Percentiles rank a stretch among this genome's conserved stretches.
Evolutionary conservation across 2,113 vertebrate species (phyloP).

Genomic region (Crypturellus undulatus): DNA sequence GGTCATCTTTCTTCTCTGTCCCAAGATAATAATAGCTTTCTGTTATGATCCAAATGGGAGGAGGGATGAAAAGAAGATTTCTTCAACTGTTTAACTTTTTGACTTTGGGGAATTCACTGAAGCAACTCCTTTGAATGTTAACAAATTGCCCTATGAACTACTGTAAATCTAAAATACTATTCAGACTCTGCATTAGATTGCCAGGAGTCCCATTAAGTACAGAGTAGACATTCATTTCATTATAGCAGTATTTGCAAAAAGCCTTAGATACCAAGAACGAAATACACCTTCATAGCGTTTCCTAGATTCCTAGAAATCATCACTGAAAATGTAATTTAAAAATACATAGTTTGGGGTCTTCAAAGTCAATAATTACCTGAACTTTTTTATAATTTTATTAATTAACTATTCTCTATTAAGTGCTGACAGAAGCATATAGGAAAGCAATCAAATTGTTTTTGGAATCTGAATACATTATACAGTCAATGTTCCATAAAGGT

Average conservation of each 20-base stretch:
- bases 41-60: neutral
- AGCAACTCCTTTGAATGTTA: neutral
- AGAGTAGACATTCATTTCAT: neutral
- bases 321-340: neutral
- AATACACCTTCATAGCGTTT: neutral
- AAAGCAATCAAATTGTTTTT: neutral
- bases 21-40: neutral
- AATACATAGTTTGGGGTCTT: neutral
- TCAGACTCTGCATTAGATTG: neutral
- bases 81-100: neutral
- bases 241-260: neutral
- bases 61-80: neutral
- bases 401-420: neutral
- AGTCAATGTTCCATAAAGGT: neutral
- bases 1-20: neutral
- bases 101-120: neutral
- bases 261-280: neutral
- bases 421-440: neutral
- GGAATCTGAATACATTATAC: neutral
- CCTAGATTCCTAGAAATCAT: neutral
- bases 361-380: neutral
- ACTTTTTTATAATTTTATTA: neutral
- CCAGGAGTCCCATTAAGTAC: neutral
- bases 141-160: neutral
- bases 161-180: neutral